Base-by-base conservation (phyloP, 2,797 vertebrate species). In the Labeo calbasu region DNA sequence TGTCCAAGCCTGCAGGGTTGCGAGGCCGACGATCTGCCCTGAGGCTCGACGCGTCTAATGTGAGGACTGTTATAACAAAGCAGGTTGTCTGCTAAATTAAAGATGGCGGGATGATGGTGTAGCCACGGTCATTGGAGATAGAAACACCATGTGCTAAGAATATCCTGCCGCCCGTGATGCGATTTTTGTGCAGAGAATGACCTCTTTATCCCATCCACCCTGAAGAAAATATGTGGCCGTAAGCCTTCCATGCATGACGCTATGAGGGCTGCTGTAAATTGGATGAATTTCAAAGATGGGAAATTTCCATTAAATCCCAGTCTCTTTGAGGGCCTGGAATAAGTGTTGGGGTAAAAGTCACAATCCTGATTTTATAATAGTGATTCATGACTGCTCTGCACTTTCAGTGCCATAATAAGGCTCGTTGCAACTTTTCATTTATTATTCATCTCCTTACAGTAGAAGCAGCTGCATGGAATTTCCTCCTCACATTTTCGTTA, bases 291-390 rank as follows among this genome's bases (percentile, higher is more conserved):
- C 57, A 83, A 32, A 76, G 81, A 86, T 83, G 66, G 59, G 63
- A 50, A 48, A 81, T 79, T 75, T 76, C 77, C 81, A 83, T 85
- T 78, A 86, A 78, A 81, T 66, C 59, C 72, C 75, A 57, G 46
- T 78, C 77, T 25, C 21, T 66, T 76, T 86, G 70, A 80, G 86
- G 57, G n/a, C 40, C 23, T 73, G 50, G 77, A 57, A 53, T 81
- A 59, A 71, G 57, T 75, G 43, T 78, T 73, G 23, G 21, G 36
- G 9, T 23, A 15, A 57, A 32, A 72, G 8, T 32, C 14, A 77
- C 17, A 36, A 75, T n/a, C 32, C 19, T 65, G 65, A 68, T 68
- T 81, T 55, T 48, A 40, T 83, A 80, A 71, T 13, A 50, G 72
- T 61, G 7, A 36, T 53, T 63, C 1, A 23, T 51, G 68, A 23